Evolutionary conservation across 2,888 invertebrate genomes (phyloP).

Genomic region (Andricus quercusramuli): DNA sequence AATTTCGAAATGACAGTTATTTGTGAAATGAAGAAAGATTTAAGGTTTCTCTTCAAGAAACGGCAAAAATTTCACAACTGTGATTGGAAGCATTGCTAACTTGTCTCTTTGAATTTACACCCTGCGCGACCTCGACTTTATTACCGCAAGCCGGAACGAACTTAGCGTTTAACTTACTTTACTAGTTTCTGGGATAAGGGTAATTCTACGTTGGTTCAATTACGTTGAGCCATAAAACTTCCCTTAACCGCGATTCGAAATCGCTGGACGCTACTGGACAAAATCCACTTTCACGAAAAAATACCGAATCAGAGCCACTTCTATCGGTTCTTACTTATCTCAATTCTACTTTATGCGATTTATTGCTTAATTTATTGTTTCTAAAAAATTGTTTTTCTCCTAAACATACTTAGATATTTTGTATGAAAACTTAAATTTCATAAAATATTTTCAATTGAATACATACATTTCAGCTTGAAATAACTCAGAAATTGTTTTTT

Average conservation of each 20-base stretch:
- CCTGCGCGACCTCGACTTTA: constrained; percentile 16
- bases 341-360: background rate
- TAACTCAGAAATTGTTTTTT: no score
- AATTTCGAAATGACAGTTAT: background rate
- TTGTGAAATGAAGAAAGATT: background rate
- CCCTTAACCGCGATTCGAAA: constrained; percentile 8
- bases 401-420: background rate
- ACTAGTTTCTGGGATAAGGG: constrained; percentile 39
- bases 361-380: background rate
- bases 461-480: no score
- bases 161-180: constrained; percentile 37
- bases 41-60: background rate
- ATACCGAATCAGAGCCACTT: background rate
- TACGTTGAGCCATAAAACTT: constrained; percentile 18
- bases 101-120: constrained; percentile 11
- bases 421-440: background rate
- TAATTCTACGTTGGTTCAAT: constrained; percentile 37
- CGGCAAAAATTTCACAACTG: background rate
- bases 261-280: constrained; percentile 5
- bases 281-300: constrained; percentile 14
- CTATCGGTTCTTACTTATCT: background rate
- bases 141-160: constrained; percentile 14
- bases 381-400: background rate
- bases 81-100: background rate
- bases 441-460: no score